Percentiles rank a stretch among this genome's conserved stretches.
Evolutionary conservation across 1,140 invertebrate genomes (phyloP).

Genomic region (Ruditapes philippinarum): DNA sequence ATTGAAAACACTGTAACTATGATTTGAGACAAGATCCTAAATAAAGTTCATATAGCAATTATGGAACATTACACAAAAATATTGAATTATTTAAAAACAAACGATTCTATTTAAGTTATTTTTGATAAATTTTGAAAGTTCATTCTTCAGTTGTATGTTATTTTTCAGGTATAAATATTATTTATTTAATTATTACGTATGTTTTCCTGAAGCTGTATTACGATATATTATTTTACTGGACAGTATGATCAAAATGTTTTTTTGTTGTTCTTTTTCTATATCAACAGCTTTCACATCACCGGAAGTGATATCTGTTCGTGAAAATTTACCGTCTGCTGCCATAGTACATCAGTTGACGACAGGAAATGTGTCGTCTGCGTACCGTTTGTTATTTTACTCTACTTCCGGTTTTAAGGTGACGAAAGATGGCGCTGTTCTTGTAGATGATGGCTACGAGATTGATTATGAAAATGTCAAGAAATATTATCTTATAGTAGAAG

Average conservation of each 20-base stretch:
- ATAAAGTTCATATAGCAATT: no score
- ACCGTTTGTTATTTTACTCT: background rate
- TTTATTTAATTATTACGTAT: background rate
- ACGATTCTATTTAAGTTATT: no score
- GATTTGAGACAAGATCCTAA: no score
- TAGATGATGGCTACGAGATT: background rate
- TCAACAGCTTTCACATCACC: constrained; percentile 7
- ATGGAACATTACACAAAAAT: no score
- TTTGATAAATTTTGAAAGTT: no score
- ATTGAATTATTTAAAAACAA: no score
- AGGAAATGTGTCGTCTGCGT: background rate
- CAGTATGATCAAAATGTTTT: background rate
- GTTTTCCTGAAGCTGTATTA: background rate
- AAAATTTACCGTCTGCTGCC: background rate
- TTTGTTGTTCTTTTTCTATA: background rate
- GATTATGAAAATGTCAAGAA: background rate
- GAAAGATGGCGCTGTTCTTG: background rate
- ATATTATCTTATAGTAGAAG: background rate
- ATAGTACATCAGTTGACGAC: background rate
- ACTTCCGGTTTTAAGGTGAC: background rate
- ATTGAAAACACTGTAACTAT: background rate
- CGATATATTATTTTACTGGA: background rate
- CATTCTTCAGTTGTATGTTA: background rate
- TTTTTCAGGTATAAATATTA: background rate
- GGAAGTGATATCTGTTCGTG: background rate